Evolutionary conservation across 2,113 vertebrate genomes (phyloP), one percentile per base, ranked within the genome.

Genomic region (Solenodon paradoxus): DNA sequence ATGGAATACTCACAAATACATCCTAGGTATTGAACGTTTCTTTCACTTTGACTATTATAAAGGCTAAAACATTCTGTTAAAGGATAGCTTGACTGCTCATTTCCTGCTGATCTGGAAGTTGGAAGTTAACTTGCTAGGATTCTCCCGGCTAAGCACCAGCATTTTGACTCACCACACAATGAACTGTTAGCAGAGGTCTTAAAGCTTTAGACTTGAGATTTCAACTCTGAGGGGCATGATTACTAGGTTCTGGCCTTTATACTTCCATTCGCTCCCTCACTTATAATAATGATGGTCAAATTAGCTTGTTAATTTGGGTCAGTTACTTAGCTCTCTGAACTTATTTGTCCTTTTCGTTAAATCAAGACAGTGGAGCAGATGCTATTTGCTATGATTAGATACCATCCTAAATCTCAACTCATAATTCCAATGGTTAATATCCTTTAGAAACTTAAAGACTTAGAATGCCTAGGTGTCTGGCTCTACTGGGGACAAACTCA

Each of bases 11-110:
- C 35, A 55, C 19, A 72, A 59, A 61, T 68, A 10, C 28, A 80
- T 69, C 17, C 35, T 72, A 22, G 5, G 13, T 64, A 17, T 30
- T 40, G 9, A 93, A 8, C 72, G 7, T 2, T 3, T 2, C 28
- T 57, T 45, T 26, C 11, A 40, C 35, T 81, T 81, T 78, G 12
- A n/a, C n/a, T 19, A 28, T 24, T 38, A 5, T 5, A 87, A 61
- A 61, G 55, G 47, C 13, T 13, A 10, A 87, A 19, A 42, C 26
- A 53, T 20, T 3, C 4, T 9, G 1, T 28, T 66, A 74, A 86
- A 38, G n/a, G 17, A 0, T 28, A 24, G 0, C 30, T 4, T 24
- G 9, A 7, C 55, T 22, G 9, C 11, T 26, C 38, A 22, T 7
- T n/a, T 30, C 80, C 53, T 77, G 13, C 38, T 40, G 24, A 55